Evolutionary conservation across 2,888 invertebrate genomes (phyloP), one percentile per base, ranked within the genome.

Genomic region (Peribatodes rhomboidaria): DNA sequence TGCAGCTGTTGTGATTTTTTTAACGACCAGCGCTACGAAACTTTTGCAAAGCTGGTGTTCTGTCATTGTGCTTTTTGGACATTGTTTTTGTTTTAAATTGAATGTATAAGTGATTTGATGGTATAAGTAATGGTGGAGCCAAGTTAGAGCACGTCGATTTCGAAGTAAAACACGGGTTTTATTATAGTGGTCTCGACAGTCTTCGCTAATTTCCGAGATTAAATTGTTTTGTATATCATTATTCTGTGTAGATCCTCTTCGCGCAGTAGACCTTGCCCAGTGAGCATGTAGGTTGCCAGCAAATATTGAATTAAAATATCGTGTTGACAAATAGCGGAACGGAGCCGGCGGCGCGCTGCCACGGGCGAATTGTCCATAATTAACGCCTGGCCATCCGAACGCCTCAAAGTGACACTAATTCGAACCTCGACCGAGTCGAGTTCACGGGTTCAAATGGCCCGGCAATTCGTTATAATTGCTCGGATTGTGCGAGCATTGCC

Each of bases 381-480:
- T 16, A 35, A 50, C 20, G 46, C 31, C 22, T 49, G 41, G 55
- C 55, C 44, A 60, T 60, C 56, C 11, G 42, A 46, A 35, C 55
- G 55, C 59, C 47, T 59, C 69, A 68, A 74, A 71, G 66, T 72
- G 72, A 68, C 71, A 72, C 71, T 70, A 70, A 73, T 73, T 69
- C 50, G n/a, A 58, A 47, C 50, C 46, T 47, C 59, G 58, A 52
- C 56, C 46, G 41, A 66, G 69, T 61, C 67, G 65, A 66, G 72
- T 67, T 72, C 72, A 67, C 69, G 61, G 67, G 72, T 67, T 72
- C 72, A 74, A 68, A 67, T 66, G 64, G 66, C 61, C 41, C 61
- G 67, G 54, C 70, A 68, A 68, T 78, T 76, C 71, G 72, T 71
- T 73, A 70, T 78, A 81, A 79, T 80, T 80, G 79, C 69, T 53